Evolutionary conservation across 2,113 vertebrate genomes (phyloP), one percentile per base, ranked within the genome.

Genomic region (Ciconia maguari): DNA sequence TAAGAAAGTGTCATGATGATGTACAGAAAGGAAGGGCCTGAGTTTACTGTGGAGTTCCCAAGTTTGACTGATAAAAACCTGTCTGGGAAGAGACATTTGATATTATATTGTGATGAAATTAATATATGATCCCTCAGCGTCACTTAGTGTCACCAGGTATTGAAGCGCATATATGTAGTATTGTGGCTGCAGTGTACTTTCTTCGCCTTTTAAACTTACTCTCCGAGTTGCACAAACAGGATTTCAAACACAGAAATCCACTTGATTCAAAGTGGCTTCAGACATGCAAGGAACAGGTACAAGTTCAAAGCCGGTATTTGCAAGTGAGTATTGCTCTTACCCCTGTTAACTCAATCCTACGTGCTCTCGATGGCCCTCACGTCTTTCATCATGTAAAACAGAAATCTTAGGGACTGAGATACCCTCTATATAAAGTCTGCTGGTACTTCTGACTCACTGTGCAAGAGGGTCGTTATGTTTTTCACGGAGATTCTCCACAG

Each of bases 81-180:
- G 30, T 7, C 36, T 42, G 34, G 44, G 52, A 86, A 57, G 41
- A 57, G 36, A n/a, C 34, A n/a, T 41, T 18, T 41, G 60, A 66
- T 19, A 21, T 6, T 20, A 4, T 6, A 24, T 6, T 18, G 68
- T 30, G 60, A 75, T 25, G 36, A 82, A 62, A 27, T 1, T 3
- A 32, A 17, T 3, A 4, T 11, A 16, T 1, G 25, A 41, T 38
- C 21, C n/a, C 32, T 42, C 62, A 4, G 13, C 4, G 24, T 30
- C 38, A n/a, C 22, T 22, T 6, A 10, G 55, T 17, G 58, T 16
- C 60, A 74, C 22, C 13, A 55, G 17, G n/a, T 32, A 26, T 0
- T 7, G 62, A 71, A 36, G 42, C 0, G 1, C 49, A 20, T 1
- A 6, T 20, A 1, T 2, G 16, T 0, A 26, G 15, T 1, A 7